A percentile compares a stretch with the other conserved stretches of the same genome.
Evolutionary conservation across 2,888 invertebrate species (phyloP).

Genomic region (Cephus pulcher): DNA sequence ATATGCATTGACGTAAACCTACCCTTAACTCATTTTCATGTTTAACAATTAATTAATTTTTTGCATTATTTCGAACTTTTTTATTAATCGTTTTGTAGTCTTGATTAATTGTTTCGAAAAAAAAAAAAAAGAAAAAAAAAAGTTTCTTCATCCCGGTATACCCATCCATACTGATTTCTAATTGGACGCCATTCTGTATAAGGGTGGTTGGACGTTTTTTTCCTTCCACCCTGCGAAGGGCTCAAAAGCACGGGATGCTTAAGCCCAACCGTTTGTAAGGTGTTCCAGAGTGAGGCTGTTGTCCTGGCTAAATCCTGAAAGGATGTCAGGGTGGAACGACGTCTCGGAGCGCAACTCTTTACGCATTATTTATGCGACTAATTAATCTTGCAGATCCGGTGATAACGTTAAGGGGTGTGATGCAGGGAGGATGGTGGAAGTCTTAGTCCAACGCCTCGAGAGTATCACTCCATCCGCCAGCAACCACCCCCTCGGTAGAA

Average conservation of each 20-base stretch:
- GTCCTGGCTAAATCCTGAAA: conserved; percentile 1
- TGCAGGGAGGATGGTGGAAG: neutral
- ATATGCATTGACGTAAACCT: neutral
- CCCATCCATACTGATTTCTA: neutral
- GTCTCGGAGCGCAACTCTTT: conserved; percentile 33
- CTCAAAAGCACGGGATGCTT: neutral
- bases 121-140: neutral
- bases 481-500: neutral
- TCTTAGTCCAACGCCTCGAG: neutral
- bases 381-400: conserved; percentile 47
- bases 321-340: conserved; percentile 9
- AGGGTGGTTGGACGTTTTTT: neutral
- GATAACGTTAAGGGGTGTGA: conserved; percentile 36
- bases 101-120: neutral
- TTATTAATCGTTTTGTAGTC: neutral
- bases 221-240: neutral
- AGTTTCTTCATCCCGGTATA: neutral
- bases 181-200: neutral
- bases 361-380: conserved; percentile 44
- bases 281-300: neutral
- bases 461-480: neutral
- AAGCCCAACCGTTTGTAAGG: neutral
- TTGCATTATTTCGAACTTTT: neutral
- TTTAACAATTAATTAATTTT: neutral
- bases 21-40: neutral